Percentiles rank a stretch among this genome's conserved stretches.
Evolutionary conservation across 2,113 vertebrate genomes (phyloP).

Genomic region (Oryzias javanicus): DNA sequence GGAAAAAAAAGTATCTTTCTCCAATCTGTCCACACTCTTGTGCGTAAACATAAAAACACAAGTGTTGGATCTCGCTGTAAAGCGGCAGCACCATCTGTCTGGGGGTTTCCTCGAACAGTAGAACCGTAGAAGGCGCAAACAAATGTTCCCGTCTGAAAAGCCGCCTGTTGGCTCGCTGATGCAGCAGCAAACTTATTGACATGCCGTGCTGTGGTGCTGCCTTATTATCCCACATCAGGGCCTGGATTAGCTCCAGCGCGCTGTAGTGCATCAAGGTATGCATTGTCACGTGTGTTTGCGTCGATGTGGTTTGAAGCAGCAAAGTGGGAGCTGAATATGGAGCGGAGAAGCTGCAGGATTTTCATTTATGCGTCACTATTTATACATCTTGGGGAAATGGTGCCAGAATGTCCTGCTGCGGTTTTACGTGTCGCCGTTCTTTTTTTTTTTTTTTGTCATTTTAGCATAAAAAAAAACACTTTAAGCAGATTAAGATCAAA

Average conservation of each 20-base stretch:
- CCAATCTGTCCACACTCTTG: conserved; percentile 19
- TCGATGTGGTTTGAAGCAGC: conserved; percentile 40
- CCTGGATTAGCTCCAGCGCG: background rate
- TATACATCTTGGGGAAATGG: background rate
- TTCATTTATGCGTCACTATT: background rate
- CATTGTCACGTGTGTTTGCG: conserved; percentile 34
- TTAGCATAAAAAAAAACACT: conserved; percentile 35
- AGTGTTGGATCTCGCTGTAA: conserved; percentile 18
- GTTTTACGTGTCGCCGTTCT: background rate
- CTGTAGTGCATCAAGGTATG: conserved; percentile 13
- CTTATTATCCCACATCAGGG: conserved; percentile 27
- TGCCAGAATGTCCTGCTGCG: background rate
- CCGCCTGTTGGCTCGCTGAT: conserved; percentile 22
- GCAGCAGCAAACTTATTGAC: conserved; percentile 24
- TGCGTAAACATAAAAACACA: conserved; percentile 21
- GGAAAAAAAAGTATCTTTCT: background rate
- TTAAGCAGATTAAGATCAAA: conserved; percentile 38
- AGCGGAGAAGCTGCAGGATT: background rate
- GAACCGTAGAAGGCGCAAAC: conserved; percentile 34
- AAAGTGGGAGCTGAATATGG: conserved; percentile 18
- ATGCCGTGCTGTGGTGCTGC: conserved; percentile 23
- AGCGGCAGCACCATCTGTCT: conserved; percentile 39
- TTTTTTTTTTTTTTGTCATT: conserved; percentile 11
- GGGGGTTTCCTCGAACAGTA: background rate
- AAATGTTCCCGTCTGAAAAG: conserved; percentile 14